These are phyloP conservation scores for Brachionus calyciflorus DNA, from an alignment of 1,140 invertebrate genomes.

Conservation along the genomic window DNA sequence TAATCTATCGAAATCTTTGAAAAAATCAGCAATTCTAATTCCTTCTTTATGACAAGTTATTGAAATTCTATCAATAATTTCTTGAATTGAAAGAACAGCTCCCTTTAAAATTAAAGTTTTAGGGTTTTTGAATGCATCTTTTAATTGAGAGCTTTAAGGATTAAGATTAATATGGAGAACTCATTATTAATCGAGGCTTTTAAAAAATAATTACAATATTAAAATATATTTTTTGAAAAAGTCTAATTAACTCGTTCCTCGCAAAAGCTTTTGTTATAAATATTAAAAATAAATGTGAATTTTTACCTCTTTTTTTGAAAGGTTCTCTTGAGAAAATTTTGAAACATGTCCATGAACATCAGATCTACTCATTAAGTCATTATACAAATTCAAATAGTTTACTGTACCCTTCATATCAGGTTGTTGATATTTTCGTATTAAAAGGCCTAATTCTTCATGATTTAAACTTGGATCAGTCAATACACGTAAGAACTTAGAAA, in stretches of 20 bases:
- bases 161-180: no score
- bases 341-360: background rate
- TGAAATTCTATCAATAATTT: conserved; percentile 58
- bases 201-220: background rate
- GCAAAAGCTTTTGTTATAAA: background rate
- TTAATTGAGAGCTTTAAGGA: no score
- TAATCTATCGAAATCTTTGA: conserved; percentile 60
- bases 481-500: conserved; percentile 57
- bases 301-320: conserved; percentile 35
- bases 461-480: conserved; percentile 57
- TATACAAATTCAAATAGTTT: conserved; percentile 59
- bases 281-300: background rate
- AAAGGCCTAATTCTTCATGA: conserved; percentile 54
- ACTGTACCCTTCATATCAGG: conserved; percentile 54
- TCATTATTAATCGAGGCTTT: no score
- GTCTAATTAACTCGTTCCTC: no score
- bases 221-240: background rate
- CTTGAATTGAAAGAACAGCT: conserved; percentile 54
- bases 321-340: background rate
- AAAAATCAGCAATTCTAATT: conserved; percentile 59
- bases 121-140: no score
- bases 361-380: conserved; percentile 55
- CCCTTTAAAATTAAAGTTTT: conserved; percentile 49
- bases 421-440: conserved; percentile 57
- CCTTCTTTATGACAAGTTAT: conserved; percentile 58